Evolutionary conservation across 2,797 vertebrate genomes (phyloP), one percentile per base, ranked within the genome.

Genomic region (Mareca strepera): DNA sequence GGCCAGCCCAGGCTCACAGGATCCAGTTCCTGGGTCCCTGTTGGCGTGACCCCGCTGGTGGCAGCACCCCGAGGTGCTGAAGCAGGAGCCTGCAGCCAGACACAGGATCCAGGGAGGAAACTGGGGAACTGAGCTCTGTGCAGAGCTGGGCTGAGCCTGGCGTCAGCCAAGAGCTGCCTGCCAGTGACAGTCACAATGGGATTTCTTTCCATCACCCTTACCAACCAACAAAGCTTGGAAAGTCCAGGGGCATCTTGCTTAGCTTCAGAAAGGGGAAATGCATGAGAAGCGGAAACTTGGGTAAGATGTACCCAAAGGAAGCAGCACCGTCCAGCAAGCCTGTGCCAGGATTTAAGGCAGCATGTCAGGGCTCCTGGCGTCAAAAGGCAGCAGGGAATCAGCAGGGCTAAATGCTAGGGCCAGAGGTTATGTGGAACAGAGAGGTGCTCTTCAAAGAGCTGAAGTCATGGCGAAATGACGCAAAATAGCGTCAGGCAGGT

Each of bases 261-360:
- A 72, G 62, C 28, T 62, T 80, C n/a, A 53, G 78, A 95, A 94
- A 86, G 28, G 12, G 58, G 79, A 95, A 96, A 72, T 70, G 37
- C 2, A 3, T 68, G 22, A 82, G 91, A 91, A 64, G 64, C 77
- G 72, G 73, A 82, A 95, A 82, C 31, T 63, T 64, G 15, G 39
- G 60, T 22, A 50, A 91, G 80, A 74, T 4, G 0, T 64, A 46
- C 15, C 17, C 31, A 58, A 81, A 66, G 83, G 13, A 56, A 87
- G 63, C 31, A 46, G 13, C 9, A 18, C 4, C 64, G n/a, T 56
- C 28, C 68, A 48, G 72, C 14, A 53, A 53, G 15, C 21, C 26
- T 58, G 8, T 58, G 8, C 7, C 60, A 80, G 72, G 60, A 81
- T 35, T 48, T 68, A 92, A 80, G 7, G 13, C 25, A 92, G 50